Evolutionary conservation across 2,888 invertebrate genomes (phyloP), one percentile per base, ranked within the genome.

Genomic region (Plagiodera versicolora): DNA sequence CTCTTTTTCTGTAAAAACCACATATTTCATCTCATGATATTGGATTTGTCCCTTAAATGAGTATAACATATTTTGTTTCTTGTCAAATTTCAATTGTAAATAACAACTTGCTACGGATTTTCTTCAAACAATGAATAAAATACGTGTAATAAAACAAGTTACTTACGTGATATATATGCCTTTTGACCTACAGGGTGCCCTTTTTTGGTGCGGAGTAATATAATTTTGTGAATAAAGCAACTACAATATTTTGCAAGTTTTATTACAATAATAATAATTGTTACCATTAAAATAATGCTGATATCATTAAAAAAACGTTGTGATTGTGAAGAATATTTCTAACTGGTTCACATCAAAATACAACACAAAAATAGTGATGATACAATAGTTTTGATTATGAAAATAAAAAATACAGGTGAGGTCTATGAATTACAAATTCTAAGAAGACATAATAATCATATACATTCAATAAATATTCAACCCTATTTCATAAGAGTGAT

Each of bases 241-340:
- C 65, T 63, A 59, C 50, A 55, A 14, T 63, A 61, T 63, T 60
- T 59, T 65, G 66, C 66, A 66, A 66, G 61, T 56, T 61, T 66
- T 66, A 65, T 66, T 66, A 28, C 48, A 61, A 63, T 65, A 56
- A 63, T 60, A 51, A 52, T n/a, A n/a, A n/a, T n/a, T n/a, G n/a
- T 49, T 56, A 66, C 63, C 61, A 60, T 57, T 61, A 60, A 56
- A 59, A 32, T 63, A 58, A 54, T 49, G 54, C 60, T 57, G 59
- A 61, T 63, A 65, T 45, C 28, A 56, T 52, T 49, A 61, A 59
- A 35, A 48, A 63, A 65, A 61, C 3, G 11, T 14, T 39, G 39
- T 39, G 39, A 14, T 39, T 39, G 39, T 39, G 39, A 55, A 19
- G 30, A n/a, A 50, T 17, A 56, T 11, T 47, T n/a, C 8, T 16